These are phyloP conservation scores for Xiphydria camelus DNA, from an alignment of 2,888 invertebrate genomes.

Conservation along the genomic window DNA sequence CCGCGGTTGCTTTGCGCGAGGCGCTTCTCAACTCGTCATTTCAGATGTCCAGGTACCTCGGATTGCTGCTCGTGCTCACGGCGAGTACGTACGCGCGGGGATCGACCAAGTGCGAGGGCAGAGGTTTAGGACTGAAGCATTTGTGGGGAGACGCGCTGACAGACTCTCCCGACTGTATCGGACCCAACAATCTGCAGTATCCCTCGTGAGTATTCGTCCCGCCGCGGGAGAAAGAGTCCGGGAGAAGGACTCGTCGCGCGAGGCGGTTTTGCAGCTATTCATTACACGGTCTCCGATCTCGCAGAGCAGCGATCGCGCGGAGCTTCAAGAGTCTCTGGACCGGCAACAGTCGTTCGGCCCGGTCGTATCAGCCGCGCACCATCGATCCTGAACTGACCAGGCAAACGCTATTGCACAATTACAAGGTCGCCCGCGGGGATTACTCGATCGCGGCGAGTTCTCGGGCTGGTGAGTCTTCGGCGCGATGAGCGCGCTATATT, in stretches of 20 bases:
- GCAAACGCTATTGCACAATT: constrained; percentile 68
- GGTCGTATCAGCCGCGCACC: constrained; percentile 63
- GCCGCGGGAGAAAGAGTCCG: too few species aligned
- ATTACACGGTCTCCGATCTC: too few species aligned
- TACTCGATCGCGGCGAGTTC: constrained; percentile 51
- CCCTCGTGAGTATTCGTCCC: constrained; percentile 78
- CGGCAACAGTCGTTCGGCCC: constrained; percentile 69
- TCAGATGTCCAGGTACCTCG: constrained; percentile 44
- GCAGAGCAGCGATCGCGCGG: constrained; percentile 76
- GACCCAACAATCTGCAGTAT: constrained; percentile 82
- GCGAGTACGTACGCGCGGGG: constrained; percentile 25
- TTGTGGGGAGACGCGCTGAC: constrained; percentile 86
- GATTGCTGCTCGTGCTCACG: constrained; percentile 37
- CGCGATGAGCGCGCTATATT: too few species aligned
- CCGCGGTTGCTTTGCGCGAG: too few species aligned
- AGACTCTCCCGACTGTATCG: constrained; percentile 76
- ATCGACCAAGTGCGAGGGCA: constrained; percentile 61
- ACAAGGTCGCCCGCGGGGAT: constrained; percentile 64
- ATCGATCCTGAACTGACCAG: constrained; percentile 77
- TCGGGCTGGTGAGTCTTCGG: constrained; percentile 49
- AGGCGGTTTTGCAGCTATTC: too few species aligned
- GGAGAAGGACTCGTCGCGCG: too few species aligned
- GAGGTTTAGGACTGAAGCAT: constrained; percentile 75
- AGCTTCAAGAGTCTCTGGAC: constrained; percentile 72
- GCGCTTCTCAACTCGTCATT: too few species aligned